Conservation (phyloP, 2,113 vertebrate genomes). For the Ammodytes marinus region DNA sequence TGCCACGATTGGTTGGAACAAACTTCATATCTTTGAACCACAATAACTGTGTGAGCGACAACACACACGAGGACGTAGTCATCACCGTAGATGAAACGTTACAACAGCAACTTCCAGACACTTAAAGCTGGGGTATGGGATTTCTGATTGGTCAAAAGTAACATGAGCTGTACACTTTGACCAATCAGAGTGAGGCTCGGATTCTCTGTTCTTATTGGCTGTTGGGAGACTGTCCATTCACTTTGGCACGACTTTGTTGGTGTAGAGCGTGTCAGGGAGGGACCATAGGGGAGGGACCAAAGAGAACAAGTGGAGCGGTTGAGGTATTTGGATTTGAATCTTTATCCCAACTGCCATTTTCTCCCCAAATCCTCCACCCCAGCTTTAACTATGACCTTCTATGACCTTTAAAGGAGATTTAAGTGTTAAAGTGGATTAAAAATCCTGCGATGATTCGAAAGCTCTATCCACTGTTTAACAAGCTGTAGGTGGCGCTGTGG, state of each 20-base stretch:
- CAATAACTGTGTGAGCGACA: slow-evolving; percentile 40
- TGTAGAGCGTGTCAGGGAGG: too few relatives aligned
- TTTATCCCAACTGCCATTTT: too few relatives aligned
- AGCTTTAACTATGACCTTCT: slow-evolving; percentile 50
- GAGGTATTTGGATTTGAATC: too few relatives aligned
- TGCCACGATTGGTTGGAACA: slow-evolving; percentile 60
- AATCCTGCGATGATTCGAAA: slow-evolving; percentile 44
- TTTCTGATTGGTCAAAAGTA: too few relatives aligned
- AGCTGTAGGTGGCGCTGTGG: slow-evolving; percentile 27
- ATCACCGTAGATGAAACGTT: slow-evolving; percentile 84
- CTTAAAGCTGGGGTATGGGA: background rate
- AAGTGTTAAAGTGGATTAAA: slow-evolving; percentile 56
- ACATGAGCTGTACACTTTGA: too few relatives aligned
- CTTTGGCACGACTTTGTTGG: too few relatives aligned
- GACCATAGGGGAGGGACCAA: too few relatives aligned
- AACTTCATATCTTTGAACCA: slow-evolving; percentile 74
- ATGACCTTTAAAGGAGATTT: slow-evolving; percentile 21
- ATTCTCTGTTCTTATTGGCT: too few relatives aligned
- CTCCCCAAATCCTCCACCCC: too few relatives aligned
- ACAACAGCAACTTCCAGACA: slow-evolving; percentile 78
- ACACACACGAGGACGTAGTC: slow-evolving; percentile 80
- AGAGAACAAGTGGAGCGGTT: too few relatives aligned
- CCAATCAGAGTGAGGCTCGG: too few relatives aligned
- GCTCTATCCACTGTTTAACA: slow-evolving; percentile 51
- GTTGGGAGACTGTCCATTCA: too few relatives aligned